These are phyloP conservation scores for Otolemur crassicaudatus DNA, from an alignment of 2,797 vertebrate genomes.

Conservation along the genomic window DNA sequence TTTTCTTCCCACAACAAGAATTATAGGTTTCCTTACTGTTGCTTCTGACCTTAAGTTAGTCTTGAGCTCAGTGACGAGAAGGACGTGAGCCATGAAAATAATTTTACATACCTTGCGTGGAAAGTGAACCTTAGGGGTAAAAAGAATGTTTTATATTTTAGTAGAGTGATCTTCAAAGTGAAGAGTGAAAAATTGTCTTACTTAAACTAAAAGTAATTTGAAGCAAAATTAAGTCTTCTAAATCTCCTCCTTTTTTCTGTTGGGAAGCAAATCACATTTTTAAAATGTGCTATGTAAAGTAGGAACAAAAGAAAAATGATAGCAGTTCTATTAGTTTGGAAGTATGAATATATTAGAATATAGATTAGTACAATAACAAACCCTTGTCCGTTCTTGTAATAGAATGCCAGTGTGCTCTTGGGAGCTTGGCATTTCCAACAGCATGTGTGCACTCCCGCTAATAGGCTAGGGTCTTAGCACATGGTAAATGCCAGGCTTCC, in stretches of 20 bases:
- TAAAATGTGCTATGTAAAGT: constrained; percentile 44
- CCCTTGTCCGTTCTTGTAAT: neutral
- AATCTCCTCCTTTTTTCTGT: neutral
- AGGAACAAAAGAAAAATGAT: neutral
- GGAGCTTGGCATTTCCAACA: constrained; percentile 39
- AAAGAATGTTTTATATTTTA: constrained; percentile 22
- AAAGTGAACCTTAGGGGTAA: neutral
- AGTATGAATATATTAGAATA: neutral
- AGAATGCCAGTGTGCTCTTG: constrained; percentile 18
- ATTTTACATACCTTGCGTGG: neutral
- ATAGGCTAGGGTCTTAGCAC: neutral
- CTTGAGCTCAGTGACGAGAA: neutral
- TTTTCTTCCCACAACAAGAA: constrained; percentile 35
- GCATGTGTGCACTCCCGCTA: neutral
- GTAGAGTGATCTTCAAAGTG: neutral
- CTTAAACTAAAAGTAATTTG: constrained; percentile 37
- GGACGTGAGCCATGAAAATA: constrained; percentile 26
- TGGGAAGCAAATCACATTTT: constrained; percentile 51
- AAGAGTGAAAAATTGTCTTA: constrained; percentile 17
- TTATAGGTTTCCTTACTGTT: neutral
- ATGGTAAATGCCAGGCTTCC: constrained; percentile 32
- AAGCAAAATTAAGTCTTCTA: constrained; percentile 21
- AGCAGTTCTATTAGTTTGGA: constrained; percentile 40
- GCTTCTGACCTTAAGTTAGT: neutral
- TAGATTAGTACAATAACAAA: neutral